Base-by-base conservation (phyloP, 2,888 invertebrate species). In the Acleris cristana region DNA sequence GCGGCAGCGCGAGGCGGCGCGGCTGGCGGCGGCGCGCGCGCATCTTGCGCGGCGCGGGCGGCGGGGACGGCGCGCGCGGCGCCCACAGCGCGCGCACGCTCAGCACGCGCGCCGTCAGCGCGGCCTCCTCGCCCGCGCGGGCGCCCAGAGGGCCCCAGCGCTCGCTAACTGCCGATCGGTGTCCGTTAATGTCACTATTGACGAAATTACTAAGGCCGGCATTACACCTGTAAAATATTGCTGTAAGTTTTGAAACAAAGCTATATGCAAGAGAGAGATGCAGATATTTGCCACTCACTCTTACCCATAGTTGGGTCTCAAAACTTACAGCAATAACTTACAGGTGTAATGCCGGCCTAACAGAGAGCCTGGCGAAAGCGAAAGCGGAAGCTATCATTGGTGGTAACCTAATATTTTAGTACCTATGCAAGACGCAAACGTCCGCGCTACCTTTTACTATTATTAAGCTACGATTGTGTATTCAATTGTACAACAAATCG, bases 91-190 rank as follows among this genome's bases (percentile, higher is more conserved):
- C 69, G 30, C 81, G 74, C 73, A 87, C 80, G 81, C 86, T 79
- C 73, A 78, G 75, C 74, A 90, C 81, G 69, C 85, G 76, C 69
- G 87, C 82, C 67, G 89, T 85, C 70, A 90, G 73, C 71, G 79
- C 77, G 65, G 85, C 83, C 82, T 88, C 88, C 77, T 86, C 84
- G 76, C 79, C 82, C 73, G 79, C 79, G 75, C 81, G 79, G 80
- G 83, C 83, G 79, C 82, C 84, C 85, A 12, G 34, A 12, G 87
- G 83, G 85, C 84, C 87, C 86, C 88, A 89, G 89, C 89, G 92
- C 91, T 86, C 91, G 91, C 91, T 92, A 92, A 85, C 92, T 92
- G 92, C 89, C 91, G 88, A 92, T 88, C 76, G 87, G 91, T 88
- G 86, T 80, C 84, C 84, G 84, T 90, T 89, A 89, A 73, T 75